Evolutionary conservation across 1,140 invertebrate genomes (phyloP).

Genomic region (Bombus waltoni): DNA sequence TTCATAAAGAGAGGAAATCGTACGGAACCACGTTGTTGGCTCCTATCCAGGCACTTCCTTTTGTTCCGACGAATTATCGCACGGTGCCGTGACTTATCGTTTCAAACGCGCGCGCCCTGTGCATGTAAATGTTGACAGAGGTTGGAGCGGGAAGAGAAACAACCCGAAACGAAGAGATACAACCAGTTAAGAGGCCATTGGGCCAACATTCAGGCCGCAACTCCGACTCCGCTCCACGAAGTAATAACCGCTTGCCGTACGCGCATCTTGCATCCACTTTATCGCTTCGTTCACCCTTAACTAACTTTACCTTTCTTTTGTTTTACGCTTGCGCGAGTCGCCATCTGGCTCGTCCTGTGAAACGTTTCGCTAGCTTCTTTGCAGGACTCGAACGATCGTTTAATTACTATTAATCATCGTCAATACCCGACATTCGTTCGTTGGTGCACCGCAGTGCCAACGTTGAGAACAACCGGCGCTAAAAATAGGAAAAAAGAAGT

Average conservation of each 20-base stretch:
- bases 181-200: constrained; percentile 67
- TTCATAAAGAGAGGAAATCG: not conserved
- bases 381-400: not conserved
- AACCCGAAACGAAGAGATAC: constrained; percentile 64
- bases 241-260: constrained; percentile 33
- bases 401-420: constrained; percentile 8
- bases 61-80: constrained; percentile 36
- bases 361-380: constrained; percentile 10
- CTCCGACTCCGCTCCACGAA: constrained; percentile 33
- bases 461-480: not conserved
- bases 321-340: not conserved
- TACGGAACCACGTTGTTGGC: not conserved
- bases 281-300: constrained; percentile 18
- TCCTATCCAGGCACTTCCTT: not conserved
- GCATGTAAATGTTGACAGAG: constrained; percentile 58
- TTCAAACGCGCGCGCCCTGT: constrained; percentile 19
- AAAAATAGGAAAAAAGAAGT: not conserved
- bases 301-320: constrained; percentile 11
- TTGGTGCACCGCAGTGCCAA: not conserved
- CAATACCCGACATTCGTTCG: not conserved
- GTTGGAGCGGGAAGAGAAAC: constrained; percentile 51
- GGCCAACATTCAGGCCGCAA: constrained; percentile 56
- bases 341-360: not conserved
- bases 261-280: constrained; percentile 5
- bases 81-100: constrained; percentile 43